phyloP scores from a whole-genome alignment of 2,113 vertebrate genomes.

The Engystomops pustulosus region DNA sequence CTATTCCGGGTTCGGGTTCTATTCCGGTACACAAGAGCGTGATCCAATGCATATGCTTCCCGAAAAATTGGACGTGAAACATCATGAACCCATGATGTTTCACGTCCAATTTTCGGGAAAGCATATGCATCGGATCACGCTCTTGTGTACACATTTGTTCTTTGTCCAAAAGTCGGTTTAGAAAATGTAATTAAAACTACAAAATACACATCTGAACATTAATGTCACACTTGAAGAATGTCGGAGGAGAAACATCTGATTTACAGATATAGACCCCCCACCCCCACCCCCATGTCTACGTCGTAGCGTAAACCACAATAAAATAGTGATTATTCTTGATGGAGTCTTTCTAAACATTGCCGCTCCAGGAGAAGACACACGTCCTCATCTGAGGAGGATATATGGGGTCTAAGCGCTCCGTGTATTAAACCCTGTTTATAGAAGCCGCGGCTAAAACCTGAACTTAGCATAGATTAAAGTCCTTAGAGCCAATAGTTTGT shows the following conservation, averaged over 20 bases:
- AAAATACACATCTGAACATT: slow-evolving; percentile 53
- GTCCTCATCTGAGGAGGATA: slow-evolving; percentile 35
- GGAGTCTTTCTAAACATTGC: slow-evolving; percentile 33
- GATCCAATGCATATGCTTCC: no score
- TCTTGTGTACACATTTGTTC: slow-evolving; percentile 32
- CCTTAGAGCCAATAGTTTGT: slow-evolving; percentile 67
- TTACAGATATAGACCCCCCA: slow-evolving; percentile 11
- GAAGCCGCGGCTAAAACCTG: slow-evolving; percentile 65
- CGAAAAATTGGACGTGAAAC: no score
- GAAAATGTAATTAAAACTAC: slow-evolving; percentile 43
- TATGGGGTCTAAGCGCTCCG: slow-evolving; percentile 36
- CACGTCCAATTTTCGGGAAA: background rate
- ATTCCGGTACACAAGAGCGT: no score
- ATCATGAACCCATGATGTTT: background rate
- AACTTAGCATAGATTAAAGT: slow-evolving; percentile 68
- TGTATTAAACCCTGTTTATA: slow-evolving; percentile 58
- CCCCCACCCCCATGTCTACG: no score
- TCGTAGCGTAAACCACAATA: slow-evolving; percentile 34
- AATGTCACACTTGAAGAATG: slow-evolving; percentile 48
- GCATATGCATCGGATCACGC: slow-evolving; percentile 19
- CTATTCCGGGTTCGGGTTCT: background rate
- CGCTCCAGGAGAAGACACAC: slow-evolving; percentile 5
- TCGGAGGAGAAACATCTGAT: slow-evolving; percentile 48
- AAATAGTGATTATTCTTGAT: slow-evolving; percentile 37
- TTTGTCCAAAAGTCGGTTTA: slow-evolving; percentile 32